Evolutionary conservation across 2,113 vertebrate genomes (phyloP), one percentile per base, ranked within the genome.

Genomic region (Mus spicilegus): DNA sequence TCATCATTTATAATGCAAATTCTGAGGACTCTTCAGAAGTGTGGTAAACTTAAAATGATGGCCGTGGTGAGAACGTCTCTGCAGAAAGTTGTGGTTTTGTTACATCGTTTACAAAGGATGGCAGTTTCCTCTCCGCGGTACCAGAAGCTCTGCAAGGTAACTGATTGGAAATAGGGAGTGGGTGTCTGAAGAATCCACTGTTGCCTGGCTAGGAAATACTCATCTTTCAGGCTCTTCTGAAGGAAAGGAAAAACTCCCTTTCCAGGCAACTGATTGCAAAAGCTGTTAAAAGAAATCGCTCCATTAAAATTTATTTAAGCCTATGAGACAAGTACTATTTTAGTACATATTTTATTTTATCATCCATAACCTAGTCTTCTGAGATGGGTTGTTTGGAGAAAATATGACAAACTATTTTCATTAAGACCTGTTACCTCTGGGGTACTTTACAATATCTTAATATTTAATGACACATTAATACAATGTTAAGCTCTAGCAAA

Each of bases 51-150:
- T 99, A 99, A 99, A 99, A 99, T 99, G 99, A 99, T 99, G 99
- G 99, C 99, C 98, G 99, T 99, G 99, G 99, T 99, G 99, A 99
- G 99, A 99, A 99, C 99, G 81, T 99, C 99, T 98, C 99, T 99
- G 98, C 99, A 99, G 99, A 99, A 99, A 99, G 99, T 99, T 99
- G 99, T 99, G 99, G 99, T 99, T 98, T 99, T 99, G 98, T 98
- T 99, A 98, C 99, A 99, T 99, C 99, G 99, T 98, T 99, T 99
- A 97, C 99, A 99, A 98, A 99, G 99, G 98, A 99, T 99, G 99
- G 99, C 99, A 98, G 99, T 99, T 98, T 99, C 99, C 97, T 99
- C 99, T 96, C 99, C 99, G 81, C 99, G 99, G 90, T 99, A 99
- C 98, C 99, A 99, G 99, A 99, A 99, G 99, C 99, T 99, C 97